A percentile compares a stretch with the other conserved stretches of the same genome.
phyloP scores from a whole-genome alignment of 2,113 vertebrate species.

The Hassar affinis region DNA sequence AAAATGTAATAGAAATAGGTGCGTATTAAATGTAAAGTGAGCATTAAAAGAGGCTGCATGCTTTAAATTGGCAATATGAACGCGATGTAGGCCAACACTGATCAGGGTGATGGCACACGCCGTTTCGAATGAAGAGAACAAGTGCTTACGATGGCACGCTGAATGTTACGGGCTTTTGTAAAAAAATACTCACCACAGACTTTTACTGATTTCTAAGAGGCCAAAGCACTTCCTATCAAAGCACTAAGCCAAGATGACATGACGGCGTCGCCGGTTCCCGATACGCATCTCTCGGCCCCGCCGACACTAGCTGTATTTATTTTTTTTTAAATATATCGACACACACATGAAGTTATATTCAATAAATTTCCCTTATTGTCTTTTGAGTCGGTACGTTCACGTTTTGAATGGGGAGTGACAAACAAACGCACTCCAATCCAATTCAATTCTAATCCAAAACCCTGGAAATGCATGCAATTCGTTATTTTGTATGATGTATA shows the following conservation, averaged over 20 bases:
- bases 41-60: slow-evolving; percentile 24
- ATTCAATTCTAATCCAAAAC: slow-evolving; percentile 14
- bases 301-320: not conserved
- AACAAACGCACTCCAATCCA: not conserved
- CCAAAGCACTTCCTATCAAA: not conserved
- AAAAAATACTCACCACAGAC: slow-evolving; percentile 10
- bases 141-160: not conserved
- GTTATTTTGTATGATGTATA: slow-evolving; percentile 17
- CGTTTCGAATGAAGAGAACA: not conserved
- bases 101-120: not conserved
- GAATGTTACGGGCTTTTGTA: not conserved
- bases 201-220: not conserved
- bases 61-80: not conserved
- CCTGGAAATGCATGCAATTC: slow-evolving; percentile 32
- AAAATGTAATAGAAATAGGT: not conserved
- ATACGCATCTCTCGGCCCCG: not conserved
- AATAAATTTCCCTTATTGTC: slow-evolving; percentile 16
- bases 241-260: not conserved
- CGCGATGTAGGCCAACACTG: not conserved
- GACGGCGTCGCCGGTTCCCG: not conserved
- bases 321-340: not conserved
- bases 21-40: not conserved
- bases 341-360: not conserved
- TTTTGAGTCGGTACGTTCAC: not conserved
- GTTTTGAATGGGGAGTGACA: not conserved